phyloP scores from a whole-genome alignment of 2,797 vertebrate genomes.

The Glyptemys insculpta region DNA sequence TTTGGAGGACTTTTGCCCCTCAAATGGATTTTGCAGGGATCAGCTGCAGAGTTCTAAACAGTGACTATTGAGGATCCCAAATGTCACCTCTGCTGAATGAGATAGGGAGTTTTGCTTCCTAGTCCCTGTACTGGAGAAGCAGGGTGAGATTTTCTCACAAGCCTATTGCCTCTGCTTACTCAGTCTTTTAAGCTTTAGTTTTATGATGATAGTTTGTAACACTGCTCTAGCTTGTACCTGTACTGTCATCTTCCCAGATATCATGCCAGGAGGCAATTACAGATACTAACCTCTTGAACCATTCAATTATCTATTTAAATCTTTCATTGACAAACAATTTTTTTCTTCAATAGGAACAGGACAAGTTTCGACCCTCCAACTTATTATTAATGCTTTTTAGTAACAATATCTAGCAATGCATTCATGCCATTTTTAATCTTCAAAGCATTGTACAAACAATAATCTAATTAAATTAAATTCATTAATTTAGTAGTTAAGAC shows the following conservation, averaged over 20 bases:
- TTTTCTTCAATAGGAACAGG: neutral
- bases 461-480: slow-evolving; percentile 7
- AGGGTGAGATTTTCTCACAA: no score
- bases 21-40: no score
- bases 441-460: neutral
- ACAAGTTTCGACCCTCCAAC: neutral
- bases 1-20: no score
- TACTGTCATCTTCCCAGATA: neutral
- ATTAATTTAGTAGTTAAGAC: neutral
- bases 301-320: neutral
- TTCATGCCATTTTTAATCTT: slow-evolving; percentile 6
- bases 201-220: no score
- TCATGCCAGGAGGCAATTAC: neutral
- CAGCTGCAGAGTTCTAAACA: no score
- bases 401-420: neutral
- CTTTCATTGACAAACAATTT: neutral
- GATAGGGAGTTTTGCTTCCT: no score
- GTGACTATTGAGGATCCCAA: no score
- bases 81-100: no score
- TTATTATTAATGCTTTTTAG: neutral
- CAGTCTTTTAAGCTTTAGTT: no score
- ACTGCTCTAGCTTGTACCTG: neutral
- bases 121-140: no score
- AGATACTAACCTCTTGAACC: neutral
- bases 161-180: no score